Conservation (phyloP, 2,888 invertebrate species). For the Dryobotodes eremita region DNA sequence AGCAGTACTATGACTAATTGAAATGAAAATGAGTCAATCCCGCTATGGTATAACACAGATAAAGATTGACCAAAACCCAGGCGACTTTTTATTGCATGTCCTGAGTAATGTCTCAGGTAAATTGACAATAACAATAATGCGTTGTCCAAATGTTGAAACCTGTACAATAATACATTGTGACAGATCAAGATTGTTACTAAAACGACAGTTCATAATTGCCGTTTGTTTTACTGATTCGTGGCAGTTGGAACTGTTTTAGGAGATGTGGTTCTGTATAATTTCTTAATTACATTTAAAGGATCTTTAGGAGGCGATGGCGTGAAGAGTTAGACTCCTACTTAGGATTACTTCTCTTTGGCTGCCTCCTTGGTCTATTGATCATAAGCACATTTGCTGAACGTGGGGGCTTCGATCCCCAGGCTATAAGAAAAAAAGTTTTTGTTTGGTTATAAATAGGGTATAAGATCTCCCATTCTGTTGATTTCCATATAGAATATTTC, state of each 20-base stretch:
- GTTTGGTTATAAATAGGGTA: no score
- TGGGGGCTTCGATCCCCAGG: no score
- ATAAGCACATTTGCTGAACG: no score
- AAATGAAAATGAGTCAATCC: background rate
- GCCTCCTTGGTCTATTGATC: no score
- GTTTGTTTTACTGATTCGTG: slow-evolving; percentile 59
- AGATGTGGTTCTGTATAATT: slow-evolving; percentile 49
- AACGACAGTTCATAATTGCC: slow-evolving; percentile 61
- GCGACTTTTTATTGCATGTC: background rate
- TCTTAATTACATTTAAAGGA: background rate
- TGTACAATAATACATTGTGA: slow-evolving; percentile 54
- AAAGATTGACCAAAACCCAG: slow-evolving; percentile 29
- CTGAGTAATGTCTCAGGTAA: slow-evolving; percentile 18
- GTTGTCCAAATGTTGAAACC: slow-evolving; percentile 48
- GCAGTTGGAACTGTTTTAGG: background rate
- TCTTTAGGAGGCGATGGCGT: no score
- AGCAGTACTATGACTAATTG: background rate
- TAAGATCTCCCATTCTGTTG: no score
- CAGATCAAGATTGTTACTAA: slow-evolving; percentile 64
- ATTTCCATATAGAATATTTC: no score
- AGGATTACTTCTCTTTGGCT: no score
- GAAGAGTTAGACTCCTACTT: no score
- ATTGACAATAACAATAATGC: slow-evolving; percentile 55
- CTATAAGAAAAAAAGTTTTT: no score
- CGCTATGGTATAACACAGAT: background rate